Conservation (phyloP, 2,113 vertebrate species). For the Spheniscus mendiculus region DNA sequence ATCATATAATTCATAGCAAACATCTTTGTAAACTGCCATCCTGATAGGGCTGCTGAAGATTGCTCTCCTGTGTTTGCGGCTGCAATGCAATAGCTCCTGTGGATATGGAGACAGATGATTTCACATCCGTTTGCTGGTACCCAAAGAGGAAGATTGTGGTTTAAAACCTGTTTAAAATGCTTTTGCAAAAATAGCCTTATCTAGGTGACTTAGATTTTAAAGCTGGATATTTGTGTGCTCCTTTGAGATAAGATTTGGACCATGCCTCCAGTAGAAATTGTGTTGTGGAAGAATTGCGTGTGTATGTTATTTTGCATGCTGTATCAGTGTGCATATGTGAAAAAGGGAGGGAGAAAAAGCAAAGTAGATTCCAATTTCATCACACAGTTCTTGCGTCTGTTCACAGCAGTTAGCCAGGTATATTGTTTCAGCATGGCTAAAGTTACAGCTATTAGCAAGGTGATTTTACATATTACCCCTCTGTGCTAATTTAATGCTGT, state of each 20-base stretch:
- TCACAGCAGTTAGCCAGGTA: background rate
- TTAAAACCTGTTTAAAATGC: constrained; percentile 20
- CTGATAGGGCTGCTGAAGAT: background rate
- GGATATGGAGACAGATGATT: background rate
- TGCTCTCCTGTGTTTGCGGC: background rate
- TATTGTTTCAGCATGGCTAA: background rate
- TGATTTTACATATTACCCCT: background rate
- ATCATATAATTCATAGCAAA: background rate
- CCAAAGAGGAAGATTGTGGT: background rate
- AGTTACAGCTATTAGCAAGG: background rate
- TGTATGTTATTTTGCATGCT: background rate
- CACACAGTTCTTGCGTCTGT: background rate
- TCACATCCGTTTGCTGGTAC: background rate
- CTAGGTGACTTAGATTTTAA: background rate
- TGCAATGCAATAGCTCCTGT: background rate
- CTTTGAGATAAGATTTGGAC: background rate
- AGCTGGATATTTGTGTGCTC: background rate
- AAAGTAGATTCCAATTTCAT: background rate
- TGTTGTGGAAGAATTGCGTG: background rate
- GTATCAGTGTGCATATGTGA: background rate
- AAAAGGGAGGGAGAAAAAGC: background rate
- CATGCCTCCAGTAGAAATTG: background rate
- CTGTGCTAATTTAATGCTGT: constrained; percentile 64
- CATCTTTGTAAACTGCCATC: background rate
- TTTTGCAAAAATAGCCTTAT: background rate